Evolutionary conservation across 2,797 vertebrate species (phyloP).

Genomic region (Takifugu rubripes): DNA sequence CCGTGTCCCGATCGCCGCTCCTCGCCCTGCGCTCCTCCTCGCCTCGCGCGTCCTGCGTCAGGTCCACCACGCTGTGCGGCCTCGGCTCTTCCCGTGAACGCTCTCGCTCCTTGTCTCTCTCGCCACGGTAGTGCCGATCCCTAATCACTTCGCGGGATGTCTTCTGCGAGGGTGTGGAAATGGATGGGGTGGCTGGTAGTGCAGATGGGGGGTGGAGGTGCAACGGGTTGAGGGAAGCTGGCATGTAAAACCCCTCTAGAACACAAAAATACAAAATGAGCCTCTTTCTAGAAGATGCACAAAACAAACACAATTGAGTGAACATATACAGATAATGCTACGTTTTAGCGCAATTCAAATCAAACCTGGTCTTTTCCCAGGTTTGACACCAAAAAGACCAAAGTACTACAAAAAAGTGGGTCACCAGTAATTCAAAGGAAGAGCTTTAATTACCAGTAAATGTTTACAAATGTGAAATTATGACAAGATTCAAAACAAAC

Average conservation of each 20-base stretch:
- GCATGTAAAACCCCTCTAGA: slow-evolving; percentile 90
- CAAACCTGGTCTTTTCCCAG: too few relatives aligned
- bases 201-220: slow-evolving; percentile 79
- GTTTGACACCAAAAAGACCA: too few relatives aligned
- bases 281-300: not conserved
- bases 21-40: slow-evolving; percentile 45
- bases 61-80: slow-evolving; percentile 81
- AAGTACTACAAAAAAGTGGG: too few relatives aligned
- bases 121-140: slow-evolving; percentile 73
- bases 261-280: slow-evolving; percentile 21
- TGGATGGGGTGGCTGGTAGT: slow-evolving; percentile 72
- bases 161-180: slow-evolving; percentile 74
- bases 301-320: not conserved
- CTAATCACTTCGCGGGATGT: slow-evolving; percentile 77
- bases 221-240: slow-evolving; percentile 72
- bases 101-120: slow-evolving; percentile 62
- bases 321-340: slow-evolving; percentile 1
- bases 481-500: slow-evolving; percentile 5
- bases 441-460: too few relatives aligned
- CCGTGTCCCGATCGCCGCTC: slow-evolving; percentile 52
- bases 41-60: slow-evolving; percentile 35
- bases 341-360: too few relatives aligned
- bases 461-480: too few relatives aligned
- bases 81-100: slow-evolving; percentile 77
- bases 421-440: too few relatives aligned